phyloP scores from a whole-genome alignment of 2,113 vertebrate species.

The Chinchilla lanigera region DNA sequence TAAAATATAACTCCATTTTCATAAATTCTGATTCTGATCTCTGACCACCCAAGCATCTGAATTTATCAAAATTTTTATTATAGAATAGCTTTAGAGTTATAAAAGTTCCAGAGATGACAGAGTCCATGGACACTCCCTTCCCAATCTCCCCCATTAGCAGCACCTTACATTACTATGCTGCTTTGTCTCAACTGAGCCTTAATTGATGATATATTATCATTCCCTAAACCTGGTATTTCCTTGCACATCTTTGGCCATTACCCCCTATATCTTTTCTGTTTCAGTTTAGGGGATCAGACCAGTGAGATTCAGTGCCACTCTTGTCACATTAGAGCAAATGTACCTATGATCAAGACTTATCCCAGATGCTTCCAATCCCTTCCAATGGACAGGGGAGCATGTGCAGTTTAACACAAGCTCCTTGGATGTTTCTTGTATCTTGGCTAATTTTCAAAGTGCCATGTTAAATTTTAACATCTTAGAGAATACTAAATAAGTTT shows the following conservation, averaged over 20 bases:
- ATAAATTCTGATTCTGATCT: background rate
- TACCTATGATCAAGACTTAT: background rate
- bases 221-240: background rate
- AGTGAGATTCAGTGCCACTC: background rate
- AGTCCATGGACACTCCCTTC: background rate
- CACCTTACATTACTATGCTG: background rate
- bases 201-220: background rate
- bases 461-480: constrained; percentile 1
- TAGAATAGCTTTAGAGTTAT: background rate
- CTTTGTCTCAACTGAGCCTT: background rate
- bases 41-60: background rate
- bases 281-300: background rate
- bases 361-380: rapidly evolving
- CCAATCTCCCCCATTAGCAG: background rate
- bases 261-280: background rate
- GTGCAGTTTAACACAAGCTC: background rate
- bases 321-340: background rate
- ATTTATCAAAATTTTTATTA: constrained; percentile 32
- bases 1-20: background rate
- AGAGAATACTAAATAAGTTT: background rate
- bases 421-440: background rate
- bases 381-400: background rate
- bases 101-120: background rate
- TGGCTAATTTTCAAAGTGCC: background rate
- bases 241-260: background rate